Conservation (phyloP, 2,113 vertebrate species). For the Arenaria interpres region DNA sequence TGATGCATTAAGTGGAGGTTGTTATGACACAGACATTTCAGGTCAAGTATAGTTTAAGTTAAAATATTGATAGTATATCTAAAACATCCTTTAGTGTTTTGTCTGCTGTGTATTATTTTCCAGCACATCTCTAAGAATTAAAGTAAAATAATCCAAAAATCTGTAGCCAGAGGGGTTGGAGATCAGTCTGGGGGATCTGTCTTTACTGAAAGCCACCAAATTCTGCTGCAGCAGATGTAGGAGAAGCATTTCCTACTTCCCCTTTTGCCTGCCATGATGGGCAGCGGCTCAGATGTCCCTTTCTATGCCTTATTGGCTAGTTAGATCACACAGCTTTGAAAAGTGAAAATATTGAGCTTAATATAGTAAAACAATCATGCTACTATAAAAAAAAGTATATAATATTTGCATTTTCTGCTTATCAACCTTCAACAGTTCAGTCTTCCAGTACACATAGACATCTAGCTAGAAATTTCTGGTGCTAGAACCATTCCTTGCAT, state of each 20-base stretch:
- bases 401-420: background rate
- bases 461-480: background rate
- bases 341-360: background rate
- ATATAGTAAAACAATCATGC: background rate
- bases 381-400: background rate
- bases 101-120: background rate
- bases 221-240: background rate
- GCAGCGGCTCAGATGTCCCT: background rate
- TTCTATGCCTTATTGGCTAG: background rate
- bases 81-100: background rate
- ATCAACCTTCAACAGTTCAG: background rate
- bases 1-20: background rate
- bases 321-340: background rate
- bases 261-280: background rate
- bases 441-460: background rate
- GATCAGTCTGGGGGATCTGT: background rate
- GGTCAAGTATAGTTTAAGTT: background rate
- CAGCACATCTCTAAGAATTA: background rate
- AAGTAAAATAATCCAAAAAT: background rate
- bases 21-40: background rate
- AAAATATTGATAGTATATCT: background rate
- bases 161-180: background rate
- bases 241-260: background rate
- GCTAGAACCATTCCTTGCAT: background rate
- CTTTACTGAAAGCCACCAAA: background rate